A percentile compares a stretch with the other conserved stretches of the same genome.
These are phyloP conservation scores for Vulpes lagopus DNA, from an alignment of 2,113 vertebrate genomes.

Conservation along the genomic window DNA sequence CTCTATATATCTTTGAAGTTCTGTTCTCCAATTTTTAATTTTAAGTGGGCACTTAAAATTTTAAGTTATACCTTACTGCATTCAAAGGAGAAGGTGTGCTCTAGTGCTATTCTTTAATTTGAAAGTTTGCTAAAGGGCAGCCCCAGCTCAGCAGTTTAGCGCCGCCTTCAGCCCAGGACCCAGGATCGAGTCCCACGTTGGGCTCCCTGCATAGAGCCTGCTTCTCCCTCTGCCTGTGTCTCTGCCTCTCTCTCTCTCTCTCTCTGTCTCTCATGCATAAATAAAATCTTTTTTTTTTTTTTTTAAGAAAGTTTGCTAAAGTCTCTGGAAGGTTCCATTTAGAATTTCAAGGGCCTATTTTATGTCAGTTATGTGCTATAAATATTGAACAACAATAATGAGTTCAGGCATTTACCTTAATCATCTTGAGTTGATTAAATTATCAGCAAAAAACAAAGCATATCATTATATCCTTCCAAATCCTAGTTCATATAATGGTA, in stretches of 20 bases:
- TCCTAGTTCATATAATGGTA: neutral
- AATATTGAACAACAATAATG: slow-evolving; percentile 26
- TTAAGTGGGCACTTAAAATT: neutral
- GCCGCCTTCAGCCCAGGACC: too few relatives aligned
- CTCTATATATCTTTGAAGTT: slow-evolving; percentile 15
- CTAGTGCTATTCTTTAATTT: slow-evolving; percentile 19
- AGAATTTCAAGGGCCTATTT: slow-evolving; percentile 45
- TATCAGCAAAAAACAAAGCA: neutral
- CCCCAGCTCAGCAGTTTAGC: too few relatives aligned
- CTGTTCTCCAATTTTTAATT: neutral
- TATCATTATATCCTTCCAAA: slow-evolving; percentile 23
- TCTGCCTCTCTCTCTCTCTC: too few relatives aligned
- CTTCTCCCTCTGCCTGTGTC: too few relatives aligned
- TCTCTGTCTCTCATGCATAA: too few relatives aligned
- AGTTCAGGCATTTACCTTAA: slow-evolving; percentile 24
- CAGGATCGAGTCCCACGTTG: too few relatives aligned
- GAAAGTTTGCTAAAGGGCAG: neutral
- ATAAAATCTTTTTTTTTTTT: too few relatives aligned
- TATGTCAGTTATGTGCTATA: slow-evolving; percentile 7
- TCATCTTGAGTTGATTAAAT: slow-evolving; percentile 4
- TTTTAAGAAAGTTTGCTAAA: neutral
- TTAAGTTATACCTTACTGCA: neutral
- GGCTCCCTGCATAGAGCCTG: too few relatives aligned
- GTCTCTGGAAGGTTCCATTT: neutral
- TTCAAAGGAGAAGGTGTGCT: neutral